A percentile compares a stretch with the other conserved stretches of the same genome.
Evolutionary conservation across 2,888 invertebrate genomes (phyloP).

Genomic region (Apamea monoglypha): DNA sequence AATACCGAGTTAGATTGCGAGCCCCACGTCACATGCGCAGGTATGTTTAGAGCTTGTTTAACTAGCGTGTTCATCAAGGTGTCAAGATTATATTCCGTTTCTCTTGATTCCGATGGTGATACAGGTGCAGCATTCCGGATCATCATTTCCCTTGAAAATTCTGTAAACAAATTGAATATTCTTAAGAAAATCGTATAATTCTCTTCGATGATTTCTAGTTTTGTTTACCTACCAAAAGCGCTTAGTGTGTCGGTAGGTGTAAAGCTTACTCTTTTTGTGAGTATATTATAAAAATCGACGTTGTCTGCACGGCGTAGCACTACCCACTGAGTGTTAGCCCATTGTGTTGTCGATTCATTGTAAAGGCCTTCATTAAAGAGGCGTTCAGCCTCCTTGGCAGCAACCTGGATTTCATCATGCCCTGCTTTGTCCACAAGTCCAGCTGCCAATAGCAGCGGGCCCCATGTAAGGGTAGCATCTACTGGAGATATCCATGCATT

Average conservation of each 20-base stretch:
- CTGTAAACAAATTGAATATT: constrained; percentile 68
- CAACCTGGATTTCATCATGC: constrained; percentile 89
- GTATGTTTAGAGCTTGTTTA: constrained; percentile 91
- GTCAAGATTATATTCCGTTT: constrained; percentile 77
- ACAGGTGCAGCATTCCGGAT: constrained; percentile 76
- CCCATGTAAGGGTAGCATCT: constrained; percentile 96
- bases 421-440: constrained; percentile 93
- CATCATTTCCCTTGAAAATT: constrained; percentile 79
- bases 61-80: constrained; percentile 94
- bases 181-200: neutral
- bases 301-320: constrained; percentile 91
- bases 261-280: constrained; percentile 85
- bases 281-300: constrained; percentile 96
- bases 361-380: constrained; percentile 91
- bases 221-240: constrained; percentile 70
- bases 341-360: constrained; percentile 91
- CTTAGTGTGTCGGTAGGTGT: constrained; percentile 68
- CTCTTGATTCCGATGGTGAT: constrained; percentile 56
- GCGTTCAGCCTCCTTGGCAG: constrained; percentile 89
- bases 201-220: neutral
- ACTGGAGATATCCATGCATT: constrained; percentile 98
- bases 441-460: constrained; percentile 93
- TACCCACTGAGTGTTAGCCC: constrained; percentile 91
- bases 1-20: constrained; percentile 91
- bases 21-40: constrained; percentile 92